phyloP scores from a whole-genome alignment of 2,113 vertebrate genomes.

The Plestiodon gilberti region DNA sequence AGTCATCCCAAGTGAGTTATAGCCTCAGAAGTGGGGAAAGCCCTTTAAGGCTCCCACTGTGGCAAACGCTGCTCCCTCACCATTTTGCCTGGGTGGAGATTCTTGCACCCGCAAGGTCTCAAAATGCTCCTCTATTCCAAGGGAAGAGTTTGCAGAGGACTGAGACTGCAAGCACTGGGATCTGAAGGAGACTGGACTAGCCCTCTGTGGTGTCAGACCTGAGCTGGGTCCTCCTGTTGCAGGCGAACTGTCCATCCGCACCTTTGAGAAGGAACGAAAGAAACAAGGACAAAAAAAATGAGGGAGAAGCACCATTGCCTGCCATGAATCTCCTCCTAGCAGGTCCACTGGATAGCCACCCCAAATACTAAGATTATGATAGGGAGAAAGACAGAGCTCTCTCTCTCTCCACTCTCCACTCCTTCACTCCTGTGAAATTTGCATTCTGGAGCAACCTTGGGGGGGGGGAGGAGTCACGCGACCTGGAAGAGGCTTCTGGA shows the following conservation, averaged over 20 bases:
- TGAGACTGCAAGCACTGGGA: background rate
- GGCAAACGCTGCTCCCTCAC: background rate
- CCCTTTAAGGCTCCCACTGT: too few species aligned
- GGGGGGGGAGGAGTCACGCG: too few species aligned
- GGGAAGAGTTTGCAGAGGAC: background rate
- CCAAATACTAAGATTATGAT: too few species aligned
- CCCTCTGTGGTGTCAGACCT: accelerated
- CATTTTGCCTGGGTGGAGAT: background rate
- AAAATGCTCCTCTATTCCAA: background rate
- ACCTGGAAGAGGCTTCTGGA: too few species aligned
- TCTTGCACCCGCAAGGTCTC: background rate
- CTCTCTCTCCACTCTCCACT: too few species aligned
- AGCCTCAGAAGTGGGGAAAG: background rate
- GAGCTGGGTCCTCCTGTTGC: background rate
- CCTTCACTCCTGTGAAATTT: too few species aligned
- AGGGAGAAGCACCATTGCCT: too few species aligned
- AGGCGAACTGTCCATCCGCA: background rate
- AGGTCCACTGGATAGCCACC: too few species aligned
- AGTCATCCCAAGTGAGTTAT: background rate
- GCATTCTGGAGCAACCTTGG: too few species aligned
- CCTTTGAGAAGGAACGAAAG: background rate
- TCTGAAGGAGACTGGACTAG: accelerated
- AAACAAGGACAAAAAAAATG: too few species aligned
- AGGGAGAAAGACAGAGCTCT: too few species aligned
- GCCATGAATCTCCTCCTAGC: too few species aligned